Base-by-base conservation (phyloP, 2,797 vertebrate genomes). In the Poeciliopsis gracilis region DNA sequence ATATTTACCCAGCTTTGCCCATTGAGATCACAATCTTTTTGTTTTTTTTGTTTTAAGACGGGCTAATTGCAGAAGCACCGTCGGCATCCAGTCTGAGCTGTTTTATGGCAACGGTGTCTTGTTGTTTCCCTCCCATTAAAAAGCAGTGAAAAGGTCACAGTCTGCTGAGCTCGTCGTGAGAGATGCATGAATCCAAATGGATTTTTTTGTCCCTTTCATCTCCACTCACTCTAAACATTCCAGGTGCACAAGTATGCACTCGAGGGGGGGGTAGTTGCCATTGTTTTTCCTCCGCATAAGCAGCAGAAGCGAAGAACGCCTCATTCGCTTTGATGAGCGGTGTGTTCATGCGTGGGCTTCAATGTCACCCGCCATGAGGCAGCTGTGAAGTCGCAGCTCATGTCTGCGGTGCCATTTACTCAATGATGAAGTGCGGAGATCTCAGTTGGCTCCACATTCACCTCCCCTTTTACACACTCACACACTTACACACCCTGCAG, bases 271-370 rank as follows among this genome's bases (percentile, higher is more conserved):
- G 72, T 43, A 82, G 76, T 57, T 81, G 86, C 84, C 84, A 87
- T 90, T 93, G 90, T 75, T 93, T 93, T 93, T 92, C 46, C 80
- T 76, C 83, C 0, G 80, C 90, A 86, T 78, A 76, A 86, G 88
- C 84, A 84, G 77, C 67, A 85, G 91, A 91, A 91, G 89, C 90
- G 78, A 84, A 84, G 87, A 87, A 90, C 87, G 90, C 89, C 93
- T 94, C 91, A 90, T 93, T 94, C 91, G 72, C 93, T 95, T 94
- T 95, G 93, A 94, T 93, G 94, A 94, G 94, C 87, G 90, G 92
- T 88, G 91, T 94, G 92, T 90, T 94, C 91, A 93, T 86, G 92
- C 92, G 90, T 92, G 88, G 92, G 92, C 90, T 91, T 91, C 92
- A 87, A 87, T 91, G 93, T 94, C 93, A 93, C 92, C 93, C 89